phyloP scores from a whole-genome alignment of 2,888 invertebrate species.

The Nomada ruficornis region DNA sequence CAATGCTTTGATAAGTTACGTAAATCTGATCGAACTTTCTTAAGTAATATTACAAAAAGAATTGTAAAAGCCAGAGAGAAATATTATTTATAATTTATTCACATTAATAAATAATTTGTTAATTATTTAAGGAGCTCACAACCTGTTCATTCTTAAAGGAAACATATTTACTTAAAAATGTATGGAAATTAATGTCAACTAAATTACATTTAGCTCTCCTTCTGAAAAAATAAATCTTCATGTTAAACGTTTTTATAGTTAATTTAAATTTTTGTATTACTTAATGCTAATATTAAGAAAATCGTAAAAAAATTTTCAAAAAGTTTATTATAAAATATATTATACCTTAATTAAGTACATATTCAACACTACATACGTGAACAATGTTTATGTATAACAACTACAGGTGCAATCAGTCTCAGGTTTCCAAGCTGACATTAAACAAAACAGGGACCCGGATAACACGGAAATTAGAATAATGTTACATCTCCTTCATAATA shows the following conservation, averaged over 20 bases:
- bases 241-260: too few relatives aligned
- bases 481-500: conserved; percentile 6
- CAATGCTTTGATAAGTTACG: not conserved
- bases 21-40: not conserved
- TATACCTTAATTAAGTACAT: conserved; percentile 83
- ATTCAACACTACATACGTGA: conserved; percentile 79
- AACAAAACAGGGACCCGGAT: conserved; percentile 47
- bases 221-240: too few relatives aligned
- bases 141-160: not conserved
- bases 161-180: not conserved
- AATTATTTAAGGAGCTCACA: not conserved
- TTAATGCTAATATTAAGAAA: not conserved
- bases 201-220: too few relatives aligned
- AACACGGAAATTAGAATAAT: conserved; percentile 36
- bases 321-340: conserved; percentile 83
- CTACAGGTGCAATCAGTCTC: conserved; percentile 61
- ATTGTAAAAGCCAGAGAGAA: too few relatives aligned
- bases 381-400: conserved; percentile 68
- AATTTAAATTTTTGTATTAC: too few relatives aligned
- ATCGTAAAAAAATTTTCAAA: conserved; percentile 58
- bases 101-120: not conserved
- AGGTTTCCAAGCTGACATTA: conserved; percentile 28
- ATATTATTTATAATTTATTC: not conserved
- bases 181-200: not conserved
- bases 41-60: not conserved